A percentile compares a stretch with the other conserved stretches of the same genome.
Evolutionary conservation across 2,797 vertebrate genomes (phyloP).

Genomic region (Hylomyscus alleni): DNA sequence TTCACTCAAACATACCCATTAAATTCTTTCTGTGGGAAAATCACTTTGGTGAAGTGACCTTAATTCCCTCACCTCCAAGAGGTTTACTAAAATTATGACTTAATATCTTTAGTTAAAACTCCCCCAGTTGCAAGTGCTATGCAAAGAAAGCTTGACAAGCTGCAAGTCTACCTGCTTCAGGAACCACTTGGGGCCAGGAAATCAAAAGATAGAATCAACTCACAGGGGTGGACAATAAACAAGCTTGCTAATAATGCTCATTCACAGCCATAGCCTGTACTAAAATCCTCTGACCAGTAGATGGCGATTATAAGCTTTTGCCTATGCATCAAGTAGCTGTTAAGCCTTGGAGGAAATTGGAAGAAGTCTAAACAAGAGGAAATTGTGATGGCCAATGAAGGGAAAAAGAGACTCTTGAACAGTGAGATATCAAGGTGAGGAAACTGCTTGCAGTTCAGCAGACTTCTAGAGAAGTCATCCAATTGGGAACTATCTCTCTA

Average conservation of each 20-base stretch:
- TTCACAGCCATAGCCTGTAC: neutral
- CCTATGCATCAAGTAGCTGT: neutral
- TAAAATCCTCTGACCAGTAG: constrained; percentile 66
- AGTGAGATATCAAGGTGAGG: neutral
- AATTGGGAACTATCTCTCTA: constrained; percentile 31
- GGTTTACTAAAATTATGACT: constrained; percentile 47
- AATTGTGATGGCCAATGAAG: neutral
- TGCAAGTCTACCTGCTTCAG: neutral
- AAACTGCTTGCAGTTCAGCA: constrained; percentile 2
- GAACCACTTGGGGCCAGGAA: constrained; percentile 15
- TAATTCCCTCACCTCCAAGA: neutral
- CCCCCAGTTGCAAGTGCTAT: neutral
- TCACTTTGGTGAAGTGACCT: neutral
- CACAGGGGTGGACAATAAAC: neutral
- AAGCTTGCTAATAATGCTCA: neutral
- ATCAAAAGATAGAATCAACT: constrained; percentile 28
- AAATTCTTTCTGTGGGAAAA: constrained; percentile 3
- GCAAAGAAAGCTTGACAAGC: constrained; percentile 26
- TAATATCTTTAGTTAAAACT: constrained; percentile 44
- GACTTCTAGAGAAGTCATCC: neutral
- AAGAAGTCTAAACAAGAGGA: neutral
- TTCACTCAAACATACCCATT: constrained; percentile 23
- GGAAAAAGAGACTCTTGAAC: neutral
- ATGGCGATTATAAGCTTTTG: constrained; percentile 70
- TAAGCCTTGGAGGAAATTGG: neutral